Conservation (phyloP, 2,888 invertebrate genomes). For the Eremobia ochroleuca region DNA sequence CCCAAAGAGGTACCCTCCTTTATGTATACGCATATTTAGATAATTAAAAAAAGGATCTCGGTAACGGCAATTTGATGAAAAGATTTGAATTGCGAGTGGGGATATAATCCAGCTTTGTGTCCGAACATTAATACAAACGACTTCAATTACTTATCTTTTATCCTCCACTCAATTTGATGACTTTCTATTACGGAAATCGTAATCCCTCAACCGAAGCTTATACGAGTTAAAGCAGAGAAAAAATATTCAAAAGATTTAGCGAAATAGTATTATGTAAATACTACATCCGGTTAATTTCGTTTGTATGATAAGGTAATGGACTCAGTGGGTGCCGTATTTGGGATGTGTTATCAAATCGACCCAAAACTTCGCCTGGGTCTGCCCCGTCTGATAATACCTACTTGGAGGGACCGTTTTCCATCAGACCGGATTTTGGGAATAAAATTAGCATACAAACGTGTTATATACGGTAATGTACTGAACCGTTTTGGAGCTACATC, state of each 20-base stretch:
- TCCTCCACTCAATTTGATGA: conserved; percentile 77
- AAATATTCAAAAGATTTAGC: conserved; percentile 39
- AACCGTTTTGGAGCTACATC: conserved; percentile 80
- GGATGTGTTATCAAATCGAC: conserved; percentile 86
- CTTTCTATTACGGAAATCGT: conserved; percentile 71
- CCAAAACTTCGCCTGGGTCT: conserved; percentile 85
- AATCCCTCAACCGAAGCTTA: conserved; percentile 60
- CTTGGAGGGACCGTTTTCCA: conserved; percentile 84
- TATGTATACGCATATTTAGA: conserved; percentile 29
- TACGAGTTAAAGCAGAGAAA: conserved; percentile 29
- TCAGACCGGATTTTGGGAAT: conserved; percentile 86
- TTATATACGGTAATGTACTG: conserved; percentile 82
- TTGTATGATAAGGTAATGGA: conserved; percentile 81
- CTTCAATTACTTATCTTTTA: conserved; percentile 71
- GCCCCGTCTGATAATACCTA: conserved; percentile 78
- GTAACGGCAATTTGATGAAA: conserved; percentile 46
- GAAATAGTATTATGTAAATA: conserved; percentile 57
- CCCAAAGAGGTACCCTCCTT: neutral
- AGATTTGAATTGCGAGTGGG: conserved; percentile 50
- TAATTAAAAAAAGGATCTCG: conserved; percentile 52
- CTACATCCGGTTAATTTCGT: conserved; percentile 73
- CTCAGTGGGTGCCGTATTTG: conserved; percentile 72
- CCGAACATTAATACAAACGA: conserved; percentile 73
- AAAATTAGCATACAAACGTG: conserved; percentile 89
- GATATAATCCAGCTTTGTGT: conserved; percentile 48